phyloP scores from a whole-genome alignment of 2,888 invertebrate species.

The Chrysodeixis includens region DNA sequence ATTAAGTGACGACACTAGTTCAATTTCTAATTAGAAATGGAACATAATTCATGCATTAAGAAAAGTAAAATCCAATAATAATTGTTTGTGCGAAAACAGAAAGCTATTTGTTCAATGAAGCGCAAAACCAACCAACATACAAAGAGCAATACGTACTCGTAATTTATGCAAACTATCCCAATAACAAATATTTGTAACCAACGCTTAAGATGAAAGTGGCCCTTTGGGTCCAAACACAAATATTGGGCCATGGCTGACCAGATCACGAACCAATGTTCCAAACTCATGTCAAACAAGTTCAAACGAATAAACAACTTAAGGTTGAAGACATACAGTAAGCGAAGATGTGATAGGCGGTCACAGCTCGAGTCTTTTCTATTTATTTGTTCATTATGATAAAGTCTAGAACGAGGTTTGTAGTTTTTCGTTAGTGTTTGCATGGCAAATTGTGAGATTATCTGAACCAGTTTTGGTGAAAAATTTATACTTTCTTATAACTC shows the following conservation, averaged over 20 bases:
- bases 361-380: no score
- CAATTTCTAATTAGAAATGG: not conserved
- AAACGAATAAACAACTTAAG: conserved; percentile 25
- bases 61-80: not conserved
- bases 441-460: no score
- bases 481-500: no score
- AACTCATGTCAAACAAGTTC: conserved; percentile 18
- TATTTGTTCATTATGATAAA: no score
- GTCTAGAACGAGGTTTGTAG: no score
- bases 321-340: not conserved
- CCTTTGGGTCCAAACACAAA: conserved; percentile 27
- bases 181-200: conserved; percentile 43
- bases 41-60: not conserved
- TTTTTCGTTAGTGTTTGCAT: no score
- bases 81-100: not conserved
- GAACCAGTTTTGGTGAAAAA: no score
- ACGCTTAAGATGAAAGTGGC: conserved; percentile 37
- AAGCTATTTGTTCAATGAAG: not conserved
- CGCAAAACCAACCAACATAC: conserved; percentile 10
- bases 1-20: not conserved
- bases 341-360: not conserved
- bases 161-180: conserved; percentile 37
- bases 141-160: conserved; percentile 27
- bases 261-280: not conserved
- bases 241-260: conserved; percentile 40